Evolutionary conservation across 2,888 invertebrate species (phyloP).

Genomic region (Orchestes rusci): DNA sequence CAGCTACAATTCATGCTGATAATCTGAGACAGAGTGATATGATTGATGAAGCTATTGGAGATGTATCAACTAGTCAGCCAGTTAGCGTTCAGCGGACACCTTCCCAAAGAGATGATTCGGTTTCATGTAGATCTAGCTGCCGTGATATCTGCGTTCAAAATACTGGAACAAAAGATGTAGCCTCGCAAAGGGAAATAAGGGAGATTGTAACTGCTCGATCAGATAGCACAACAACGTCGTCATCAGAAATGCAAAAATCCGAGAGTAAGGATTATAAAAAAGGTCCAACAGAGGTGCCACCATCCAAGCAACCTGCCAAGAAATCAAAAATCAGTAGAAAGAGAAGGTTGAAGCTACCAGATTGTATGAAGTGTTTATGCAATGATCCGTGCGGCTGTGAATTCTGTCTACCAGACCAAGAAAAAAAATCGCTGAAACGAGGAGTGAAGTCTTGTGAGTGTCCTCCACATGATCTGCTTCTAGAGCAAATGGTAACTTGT

Average conservation of each 20-base stretch:
- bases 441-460: constrained; percentile 16
- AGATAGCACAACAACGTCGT: constrained; percentile 8
- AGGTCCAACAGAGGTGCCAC: constrained; percentile 27
- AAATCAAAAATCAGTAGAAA: constrained; percentile 18
- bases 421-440: constrained; percentile 1
- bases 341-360: constrained; percentile 18
- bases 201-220: constrained; percentile 11
- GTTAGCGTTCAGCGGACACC: constrained; percentile 13
- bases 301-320: too few species aligned
- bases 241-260: constrained; percentile 8
- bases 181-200: constrained; percentile 6
- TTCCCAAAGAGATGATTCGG: constrained; percentile 18
- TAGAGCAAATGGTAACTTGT: constrained; percentile 8
- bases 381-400: constrained; percentile 24
- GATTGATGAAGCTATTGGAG: constrained; percentile 3
- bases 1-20: constrained; percentile 2
- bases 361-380: constrained; percentile 26
- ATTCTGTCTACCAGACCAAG: constrained; percentile 10
- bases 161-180: constrained; percentile 5
- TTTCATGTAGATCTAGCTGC: constrained; percentile 18
- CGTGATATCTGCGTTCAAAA: constrained; percentile 17
- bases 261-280: constrained; percentile 13
- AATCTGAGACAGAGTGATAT: constrained; percentile 3
- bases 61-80: constrained; percentile 4
- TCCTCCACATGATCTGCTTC: constrained; percentile 6